Evolutionary conservation across 1,140 invertebrate species (phyloP), one percentile per base, ranked within the genome.

Genomic region (Argopecten irradians): DNA sequence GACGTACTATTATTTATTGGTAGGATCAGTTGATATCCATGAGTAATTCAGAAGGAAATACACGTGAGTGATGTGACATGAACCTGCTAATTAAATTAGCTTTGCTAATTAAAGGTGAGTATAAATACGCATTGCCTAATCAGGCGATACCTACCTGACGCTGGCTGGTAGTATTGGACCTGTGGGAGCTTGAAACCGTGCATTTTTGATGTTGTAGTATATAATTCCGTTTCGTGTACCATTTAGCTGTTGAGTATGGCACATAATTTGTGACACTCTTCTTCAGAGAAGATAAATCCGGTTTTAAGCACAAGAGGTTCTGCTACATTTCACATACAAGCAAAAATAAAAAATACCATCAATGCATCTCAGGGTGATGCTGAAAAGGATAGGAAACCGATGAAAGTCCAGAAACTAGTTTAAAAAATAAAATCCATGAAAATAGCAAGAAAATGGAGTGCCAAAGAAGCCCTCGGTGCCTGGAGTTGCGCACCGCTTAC

Each of bases 121-220:
- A 11, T 19, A 19, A 2, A 55, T 55, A 19, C 16, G 22, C 3
- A 55, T 55, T 11, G 43, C 43, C 43, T 11, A 8, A 71, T 71
- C 55, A 71, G 19, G 22, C 14, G 43, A 46, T 46, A 71, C 55
- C 28, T 71, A 71, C 55, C 55, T 71, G 55, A 71, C 28, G 55
- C 28, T 71, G 55, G 22, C 55, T 71, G 55, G 28, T 71, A 71
- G n/a, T 71, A 71, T 71, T 71, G 55, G 55, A 71, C 55, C 55
- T 71, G 55, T 71, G 55, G 55, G 55, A 71, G 22, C 28, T 71
- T 71, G 55, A 71, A 71, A n/a, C 55, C 55, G 55, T 71, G 55
- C 55, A 71, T 71, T 71, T 71, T 71, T 71, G 55, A 71, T 28
- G 55, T 71, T 71, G 55, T 71, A 71, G 55, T 71, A 71, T 71